phyloP scores from a whole-genome alignment of 92 coral and sea anemone genomes.

The Desmophyllum pertusum region DNA sequence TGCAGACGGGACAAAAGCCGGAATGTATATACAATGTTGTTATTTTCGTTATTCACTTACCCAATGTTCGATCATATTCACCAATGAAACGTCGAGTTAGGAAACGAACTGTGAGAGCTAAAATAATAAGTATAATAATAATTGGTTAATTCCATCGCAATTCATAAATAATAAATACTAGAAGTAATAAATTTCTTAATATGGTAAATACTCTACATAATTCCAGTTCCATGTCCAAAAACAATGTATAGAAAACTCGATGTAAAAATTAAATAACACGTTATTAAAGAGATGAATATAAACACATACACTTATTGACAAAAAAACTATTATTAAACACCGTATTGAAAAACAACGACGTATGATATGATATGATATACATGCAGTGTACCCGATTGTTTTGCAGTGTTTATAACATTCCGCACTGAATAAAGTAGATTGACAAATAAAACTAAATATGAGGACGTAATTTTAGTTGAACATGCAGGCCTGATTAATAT shows the following conservation, averaged over 20 bases:
- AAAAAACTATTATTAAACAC: not conserved
- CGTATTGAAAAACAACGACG: not conserved
- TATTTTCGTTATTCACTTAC: constrained; percentile 47
- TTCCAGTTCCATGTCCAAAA: too few species aligned
- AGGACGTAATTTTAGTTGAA: not conserved
- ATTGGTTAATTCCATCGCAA: not conserved
- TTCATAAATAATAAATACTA: not conserved
- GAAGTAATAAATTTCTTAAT: not conserved
- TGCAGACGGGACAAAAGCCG: not conserved
- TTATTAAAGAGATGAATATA: too few species aligned
- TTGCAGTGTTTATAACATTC: not conserved
- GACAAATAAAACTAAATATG: not conserved
- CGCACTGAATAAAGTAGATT: not conserved
- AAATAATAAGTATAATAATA: constrained; percentile 20
- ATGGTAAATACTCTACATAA: not conserved
- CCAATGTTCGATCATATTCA: constrained; percentile 83
- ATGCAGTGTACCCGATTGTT: not conserved
- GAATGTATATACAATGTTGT: not conserved
- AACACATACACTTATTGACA: not conserved
- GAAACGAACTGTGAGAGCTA: constrained; percentile 92
- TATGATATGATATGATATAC: not conserved
- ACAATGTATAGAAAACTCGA: too few species aligned
- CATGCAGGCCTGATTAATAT: not conserved
- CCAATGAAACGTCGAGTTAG: constrained; percentile 90
- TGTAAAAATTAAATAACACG: too few species aligned